phyloP scores from a whole-genome alignment of 2,888 invertebrate species.

The Pseudococcus jackbeardsleyi region DNA sequence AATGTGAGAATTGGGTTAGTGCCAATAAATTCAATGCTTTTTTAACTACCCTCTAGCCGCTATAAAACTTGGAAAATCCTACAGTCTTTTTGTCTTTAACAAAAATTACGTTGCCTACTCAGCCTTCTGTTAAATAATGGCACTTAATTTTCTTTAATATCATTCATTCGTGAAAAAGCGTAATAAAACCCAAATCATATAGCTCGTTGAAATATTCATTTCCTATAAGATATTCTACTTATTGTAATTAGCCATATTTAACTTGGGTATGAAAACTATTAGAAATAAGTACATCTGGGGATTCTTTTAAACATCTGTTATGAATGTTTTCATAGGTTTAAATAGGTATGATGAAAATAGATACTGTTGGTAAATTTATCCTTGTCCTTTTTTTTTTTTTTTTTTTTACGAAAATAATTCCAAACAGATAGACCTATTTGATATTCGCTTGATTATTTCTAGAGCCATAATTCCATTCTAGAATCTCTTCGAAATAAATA shows the following conservation, averaged over 20 bases:
- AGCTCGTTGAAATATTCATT: conserved; percentile 12
- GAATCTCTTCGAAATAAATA: not conserved
- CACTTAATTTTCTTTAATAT: conserved; percentile 35
- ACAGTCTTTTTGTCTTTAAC: conserved; percentile 21
- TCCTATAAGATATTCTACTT: not conserved
- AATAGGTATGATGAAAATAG: too few species aligned
- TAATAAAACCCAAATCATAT: not conserved
- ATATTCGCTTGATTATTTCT: not conserved
- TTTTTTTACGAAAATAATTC: not conserved
- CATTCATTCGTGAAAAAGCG: conserved; percentile 19
- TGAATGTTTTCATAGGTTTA: too few species aligned
- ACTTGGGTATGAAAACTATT: not conserved
- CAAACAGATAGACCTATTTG: not conserved
- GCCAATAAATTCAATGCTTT: conserved; percentile 33
- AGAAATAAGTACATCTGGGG: not conserved
- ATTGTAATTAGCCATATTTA: not conserved
- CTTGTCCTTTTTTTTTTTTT: too few species aligned
- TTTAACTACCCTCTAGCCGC: conserved; percentile 29
- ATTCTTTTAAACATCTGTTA: too few species aligned
- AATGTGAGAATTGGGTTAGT: conserved; percentile 44
- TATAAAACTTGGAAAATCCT: conserved; percentile 18
- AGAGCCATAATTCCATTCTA: not conserved
- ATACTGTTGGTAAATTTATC: too few species aligned
- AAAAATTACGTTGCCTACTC: conserved; percentile 16
- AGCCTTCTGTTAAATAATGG: conserved; percentile 21